phyloP scores from a whole-genome alignment of 2,888 invertebrate species.

The Allolobophora icterica region DNA sequence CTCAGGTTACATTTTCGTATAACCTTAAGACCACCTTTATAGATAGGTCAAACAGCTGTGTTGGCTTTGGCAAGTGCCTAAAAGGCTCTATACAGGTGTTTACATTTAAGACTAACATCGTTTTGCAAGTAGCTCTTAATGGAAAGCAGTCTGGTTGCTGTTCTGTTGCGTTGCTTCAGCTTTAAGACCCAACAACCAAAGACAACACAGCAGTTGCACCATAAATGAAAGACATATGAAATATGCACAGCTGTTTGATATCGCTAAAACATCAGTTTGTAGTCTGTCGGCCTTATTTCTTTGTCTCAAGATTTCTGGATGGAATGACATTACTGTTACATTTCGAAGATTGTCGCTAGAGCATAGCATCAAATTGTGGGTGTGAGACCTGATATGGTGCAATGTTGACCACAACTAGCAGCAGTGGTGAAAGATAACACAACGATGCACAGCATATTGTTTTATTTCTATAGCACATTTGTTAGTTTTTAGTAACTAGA shows the following conservation, averaged over 20 bases:
- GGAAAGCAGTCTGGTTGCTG: neutral
- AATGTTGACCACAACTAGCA: no score
- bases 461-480: no score
- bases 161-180: neutral
- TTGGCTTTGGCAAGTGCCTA: neutral
- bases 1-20: no score
- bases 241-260: constrained; percentile 1
- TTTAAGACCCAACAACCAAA: neutral
- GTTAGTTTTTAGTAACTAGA: no score
- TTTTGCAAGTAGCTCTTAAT: neutral
- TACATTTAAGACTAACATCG: neutral
- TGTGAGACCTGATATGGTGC: no score
- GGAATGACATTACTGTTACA: neutral
- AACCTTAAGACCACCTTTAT: no score
- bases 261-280: neutral
- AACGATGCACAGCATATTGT: no score
- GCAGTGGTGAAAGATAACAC: no score
- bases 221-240: neutral
- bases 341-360: no score
- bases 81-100: neutral
- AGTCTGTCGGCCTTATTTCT: neutral
- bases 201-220: no score
- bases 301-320: neutral
- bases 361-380: no score
- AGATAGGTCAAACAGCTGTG: neutral